Evolutionary conservation across 2,888 invertebrate species (phyloP), one percentile per base, ranked within the genome.

Genomic region (Galeruca laticollis): DNA sequence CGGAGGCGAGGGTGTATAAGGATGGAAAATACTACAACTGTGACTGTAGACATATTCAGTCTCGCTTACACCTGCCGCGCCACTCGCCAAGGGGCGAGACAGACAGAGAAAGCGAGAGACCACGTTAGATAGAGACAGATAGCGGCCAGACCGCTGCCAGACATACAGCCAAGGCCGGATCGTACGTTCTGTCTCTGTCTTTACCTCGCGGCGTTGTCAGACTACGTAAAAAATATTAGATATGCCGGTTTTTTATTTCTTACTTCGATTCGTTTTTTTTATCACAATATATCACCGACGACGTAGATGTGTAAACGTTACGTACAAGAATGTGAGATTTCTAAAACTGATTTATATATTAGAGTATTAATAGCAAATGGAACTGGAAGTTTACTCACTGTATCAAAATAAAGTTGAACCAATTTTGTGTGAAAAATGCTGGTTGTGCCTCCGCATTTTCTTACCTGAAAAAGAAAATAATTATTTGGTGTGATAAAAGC

Each of bases 81-180:
- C 67, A 59, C 57, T 57, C 63, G 71, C 63, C 57, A 47, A 54
- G 52, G 70, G 73, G 59, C 68, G 68, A 73, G 71, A 69, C 59
- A 60, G 66, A 62, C 52, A 43, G 54, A 60, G 67, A 68, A 68
- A 37, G 43, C 57, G 47, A 13, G 57, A 54, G 47, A 51, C 51
- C 35, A 15, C 43, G 60, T 11, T 37, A 31, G 64, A 69, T 59
- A 62, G 54, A 56, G 59, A 64, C 37, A 37, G 49, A 57, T 20
- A 69, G 72, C 71, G 70, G 76, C 78, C 80, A 80, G 80, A 80
- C 80, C 78, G 77, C 77, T 76, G 78, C 78, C 79, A 80, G 80
- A 80, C 80, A 77, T 76, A 74, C 72, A 67, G 76, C 79, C 80
- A 80, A 80, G 80, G 80, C 75, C 77, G 76, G 69, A 72, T 70